A percentile compares a stretch with the other conserved stretches of the same genome.
Evolutionary conservation across 2,888 invertebrate species (phyloP).

Genomic region (Strigamia maritima): DNA sequence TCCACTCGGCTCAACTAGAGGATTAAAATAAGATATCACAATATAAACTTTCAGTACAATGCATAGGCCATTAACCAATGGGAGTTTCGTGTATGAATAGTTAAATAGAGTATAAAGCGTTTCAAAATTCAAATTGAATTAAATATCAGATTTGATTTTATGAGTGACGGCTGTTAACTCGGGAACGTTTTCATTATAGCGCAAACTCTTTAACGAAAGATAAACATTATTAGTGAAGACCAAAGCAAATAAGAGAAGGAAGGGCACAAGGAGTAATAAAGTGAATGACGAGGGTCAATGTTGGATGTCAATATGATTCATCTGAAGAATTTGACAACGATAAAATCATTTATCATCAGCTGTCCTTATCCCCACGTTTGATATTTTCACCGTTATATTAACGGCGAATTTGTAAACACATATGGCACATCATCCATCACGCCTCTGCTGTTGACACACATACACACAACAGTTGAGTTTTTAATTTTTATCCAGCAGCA

Average conservation of each 20-base stretch:
- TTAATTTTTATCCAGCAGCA: not conserved
- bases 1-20: too few species aligned
- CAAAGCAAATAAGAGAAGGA: not conserved
- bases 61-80: too few species aligned
- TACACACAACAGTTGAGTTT: not conserved
- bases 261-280: not conserved
- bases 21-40: too few species aligned
- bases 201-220: not conserved
- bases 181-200: not conserved
- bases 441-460: not conserved
- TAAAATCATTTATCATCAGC: conserved; percentile 25
- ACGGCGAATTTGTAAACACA: conserved; percentile 1
- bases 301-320: conserved; percentile 2
- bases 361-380: not conserved
- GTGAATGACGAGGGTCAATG: conserved; percentile 1
- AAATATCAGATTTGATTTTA: not conserved
- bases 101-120: too few species aligned
- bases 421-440: conserved; percentile 7
- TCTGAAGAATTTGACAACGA: conserved; percentile 4
- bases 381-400: not conserved
- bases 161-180: not conserved
- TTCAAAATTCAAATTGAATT: too few species aligned
- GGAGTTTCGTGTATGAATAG: too few species aligned
- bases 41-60: too few species aligned
- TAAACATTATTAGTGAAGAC: not conserved